phyloP scores from a whole-genome alignment of 2,888 invertebrate species.

The Eupithecia subumbrata region DNA sequence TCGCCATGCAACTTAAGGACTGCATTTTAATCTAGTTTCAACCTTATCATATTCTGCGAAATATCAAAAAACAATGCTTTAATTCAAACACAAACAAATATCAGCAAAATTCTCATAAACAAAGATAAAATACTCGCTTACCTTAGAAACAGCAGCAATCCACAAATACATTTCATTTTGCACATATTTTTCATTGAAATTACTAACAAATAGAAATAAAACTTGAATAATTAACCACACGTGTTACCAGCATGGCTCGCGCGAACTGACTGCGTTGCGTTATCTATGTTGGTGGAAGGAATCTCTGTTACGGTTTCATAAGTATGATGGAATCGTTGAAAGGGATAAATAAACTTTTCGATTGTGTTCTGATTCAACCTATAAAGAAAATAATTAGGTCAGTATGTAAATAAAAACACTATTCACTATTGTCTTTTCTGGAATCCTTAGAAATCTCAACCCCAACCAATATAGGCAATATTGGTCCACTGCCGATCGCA shows the following conservation, averaged over 20 bases:
- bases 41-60: not conserved
- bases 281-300: not conserved
- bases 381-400: not conserved
- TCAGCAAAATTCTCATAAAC: not conserved
- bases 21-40: not conserved
- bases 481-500: too few relatives aligned
- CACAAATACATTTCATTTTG: constrained; percentile 33
- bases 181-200: constrained; percentile 29
- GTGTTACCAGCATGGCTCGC: not conserved
- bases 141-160: constrained; percentile 35
- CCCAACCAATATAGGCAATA: too few relatives aligned
- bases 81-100: not conserved
- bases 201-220: not conserved
- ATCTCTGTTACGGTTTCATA: not conserved
- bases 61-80: constrained; percentile 13
- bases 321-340: not conserved
- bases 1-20: not conserved
- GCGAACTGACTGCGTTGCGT: not conserved
- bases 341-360: not conserved
- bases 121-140: constrained; percentile 21
- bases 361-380: not conserved
- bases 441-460: not conserved
- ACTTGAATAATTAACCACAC: not conserved
- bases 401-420: not conserved
- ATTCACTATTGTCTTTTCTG: not conserved